Evolutionary conservation across 2,888 invertebrate species (phyloP), one percentile per base, ranked within the genome.

Genomic region (Sussaba pulchella): DNA sequence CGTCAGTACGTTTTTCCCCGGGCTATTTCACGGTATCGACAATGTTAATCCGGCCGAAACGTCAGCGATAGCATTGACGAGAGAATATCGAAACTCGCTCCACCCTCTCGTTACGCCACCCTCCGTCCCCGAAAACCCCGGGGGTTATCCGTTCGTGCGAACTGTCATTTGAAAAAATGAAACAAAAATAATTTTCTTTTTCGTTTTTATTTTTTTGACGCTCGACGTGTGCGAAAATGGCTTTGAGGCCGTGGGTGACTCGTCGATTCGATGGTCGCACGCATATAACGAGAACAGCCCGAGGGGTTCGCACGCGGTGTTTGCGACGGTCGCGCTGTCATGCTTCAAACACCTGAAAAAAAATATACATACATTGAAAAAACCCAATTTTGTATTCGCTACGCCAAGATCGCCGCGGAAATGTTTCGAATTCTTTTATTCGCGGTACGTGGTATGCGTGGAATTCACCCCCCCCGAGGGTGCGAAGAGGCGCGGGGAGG

Each of bases 371-470:
- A n/a, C n/a, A n/a, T n/a, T n/a, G n/a, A n/a, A n/a, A 57, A 24
- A 71, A 63, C 19, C 43, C 69, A 31, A 24, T 76, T 76, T n/a
- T 21, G 41, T 21, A 10, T 39, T 41, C 43, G 66, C 61, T 41
- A 12, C 50, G 17, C 36, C 43, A 36, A 61, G 52, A 26, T 43
- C 21, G 21, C 43, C 19, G 70, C n/a, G 69, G 52, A 50, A 80
- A 80, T 74, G 57, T 78, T 72, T 75, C 78, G 78, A 72, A 81
- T 82, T 82, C 81, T 78, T 82, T 61, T 64, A 69, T 24, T 67
- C 69, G 41, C 31, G 17, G 17, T 52, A 59, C 77, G 73, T 31
- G 6, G 2, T 31, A 73, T 69, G 36, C 52, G 64, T 47, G 77
- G 77, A 77, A 81, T 81, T 59, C 69, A 54, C 2, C 26, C 1